Evolutionary conservation across 2,888 invertebrate species (phyloP).

Genomic region (Cynaeus angustus): DNA sequence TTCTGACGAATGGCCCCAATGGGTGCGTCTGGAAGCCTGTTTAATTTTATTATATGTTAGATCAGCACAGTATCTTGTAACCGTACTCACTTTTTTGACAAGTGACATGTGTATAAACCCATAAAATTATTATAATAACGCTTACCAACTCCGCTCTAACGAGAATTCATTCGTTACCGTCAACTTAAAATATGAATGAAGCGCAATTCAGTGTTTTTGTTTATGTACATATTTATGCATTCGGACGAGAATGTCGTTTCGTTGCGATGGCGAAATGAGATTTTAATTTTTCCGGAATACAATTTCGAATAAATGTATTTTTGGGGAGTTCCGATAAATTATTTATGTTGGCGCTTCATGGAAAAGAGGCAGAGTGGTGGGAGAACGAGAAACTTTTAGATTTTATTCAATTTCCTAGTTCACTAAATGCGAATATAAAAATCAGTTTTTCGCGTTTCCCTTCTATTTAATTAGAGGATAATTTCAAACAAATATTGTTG

Average conservation of each 20-base stretch:
- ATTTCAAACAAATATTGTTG: no score
- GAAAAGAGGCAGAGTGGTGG: no score
- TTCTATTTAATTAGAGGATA: no score
- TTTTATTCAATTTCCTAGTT: no score
- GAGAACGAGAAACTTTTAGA: no score
- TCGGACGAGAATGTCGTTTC: constrained; percentile 20
- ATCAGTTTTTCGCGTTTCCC: no score
- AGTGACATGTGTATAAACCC: constrained; percentile 16
- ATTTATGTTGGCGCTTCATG: neutral
- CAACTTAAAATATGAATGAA: constrained; percentile 30
- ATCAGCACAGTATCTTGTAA: neutral
- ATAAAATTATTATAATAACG: constrained; percentile 12
- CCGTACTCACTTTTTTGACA: neutral
- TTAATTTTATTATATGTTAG: neutral
- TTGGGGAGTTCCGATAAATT: neutral
- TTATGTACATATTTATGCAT: constrained; percentile 34
- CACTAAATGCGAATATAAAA: no score
- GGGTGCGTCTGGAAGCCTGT: constrained; percentile 41
- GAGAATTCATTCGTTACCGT: constrained; percentile 30
- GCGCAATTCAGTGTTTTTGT: constrained; percentile 18
- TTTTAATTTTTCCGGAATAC: constrained; percentile 32
- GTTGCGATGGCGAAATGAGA: constrained; percentile 17
- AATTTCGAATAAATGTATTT: constrained; percentile 22
- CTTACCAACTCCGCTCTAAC: constrained; percentile 10
- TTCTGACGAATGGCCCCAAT: constrained; percentile 39